Conservation (phyloP, 2,113 vertebrate species). For the Pelodiscus sinensis region DNA sequence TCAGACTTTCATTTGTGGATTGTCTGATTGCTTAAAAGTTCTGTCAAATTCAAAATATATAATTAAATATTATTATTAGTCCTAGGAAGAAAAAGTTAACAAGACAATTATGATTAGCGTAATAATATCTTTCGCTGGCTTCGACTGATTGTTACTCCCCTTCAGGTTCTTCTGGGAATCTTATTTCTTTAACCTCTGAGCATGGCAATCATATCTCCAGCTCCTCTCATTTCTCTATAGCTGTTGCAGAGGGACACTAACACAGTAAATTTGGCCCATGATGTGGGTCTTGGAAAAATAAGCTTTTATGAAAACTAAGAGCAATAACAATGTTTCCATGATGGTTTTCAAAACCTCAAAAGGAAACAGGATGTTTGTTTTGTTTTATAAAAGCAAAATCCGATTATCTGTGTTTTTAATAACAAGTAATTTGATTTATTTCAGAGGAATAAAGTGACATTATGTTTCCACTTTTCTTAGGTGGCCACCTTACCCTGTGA, state of each 20-base stretch:
- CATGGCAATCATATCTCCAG: neutral
- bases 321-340: neutral
- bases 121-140: neutral
- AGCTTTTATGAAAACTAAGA: neutral
- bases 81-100: neutral
- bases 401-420: neutral
- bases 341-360: neutral
- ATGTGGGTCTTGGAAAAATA: neutral
- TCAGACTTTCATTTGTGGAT: neutral
- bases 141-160: neutral
- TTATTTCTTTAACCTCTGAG: neutral
- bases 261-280: neutral
- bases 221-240: neutral
- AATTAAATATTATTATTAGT: neutral
- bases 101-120: accelerated
- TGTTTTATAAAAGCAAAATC: neutral
- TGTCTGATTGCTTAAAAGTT: neutral
- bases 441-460: neutral
- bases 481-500: neutral
- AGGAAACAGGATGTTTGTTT: neutral
- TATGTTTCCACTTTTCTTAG: neutral
- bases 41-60: neutral
- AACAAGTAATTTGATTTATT: neutral
- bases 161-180: neutral
- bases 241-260: neutral